These are phyloP conservation scores for Rhysida immarginata DNA, from an alignment of 1,140 invertebrate species.

Conservation along the genomic window DNA sequence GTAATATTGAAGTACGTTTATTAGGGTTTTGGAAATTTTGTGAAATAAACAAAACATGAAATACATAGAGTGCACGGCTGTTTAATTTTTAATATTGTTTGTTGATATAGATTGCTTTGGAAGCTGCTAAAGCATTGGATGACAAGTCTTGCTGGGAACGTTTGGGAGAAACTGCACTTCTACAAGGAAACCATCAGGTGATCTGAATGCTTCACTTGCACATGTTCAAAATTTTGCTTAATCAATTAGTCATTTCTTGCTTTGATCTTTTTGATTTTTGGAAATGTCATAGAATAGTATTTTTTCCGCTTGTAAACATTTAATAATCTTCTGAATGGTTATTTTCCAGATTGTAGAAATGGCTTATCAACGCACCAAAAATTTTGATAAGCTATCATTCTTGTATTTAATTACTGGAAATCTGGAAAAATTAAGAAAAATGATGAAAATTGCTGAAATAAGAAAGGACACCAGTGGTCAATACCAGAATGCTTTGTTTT, in stretches of 20 bases:
- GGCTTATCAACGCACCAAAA: constrained; percentile 98
- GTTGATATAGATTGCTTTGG: constrained; percentile 40
- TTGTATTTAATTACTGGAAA: constrained; percentile 97
- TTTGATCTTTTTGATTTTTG: too few relatives aligned
- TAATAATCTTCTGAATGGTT: too few relatives aligned
- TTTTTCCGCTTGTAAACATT: too few relatives aligned
- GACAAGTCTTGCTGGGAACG: constrained; percentile 92
- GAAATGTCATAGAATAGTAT: too few relatives aligned
- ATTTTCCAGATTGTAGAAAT: constrained; percentile 88
- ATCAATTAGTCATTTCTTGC: background rate
- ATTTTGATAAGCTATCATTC: constrained; percentile 97
- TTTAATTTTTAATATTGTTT: background rate
- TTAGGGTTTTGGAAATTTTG: too few relatives aligned
- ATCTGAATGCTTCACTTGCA: constrained; percentile 9
- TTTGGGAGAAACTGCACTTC: constrained; percentile 81
- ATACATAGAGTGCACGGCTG: background rate
- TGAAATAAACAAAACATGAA: too few relatives aligned
- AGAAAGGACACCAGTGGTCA: constrained; percentile 89
- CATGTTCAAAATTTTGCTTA: background rate
- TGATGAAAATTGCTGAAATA: constrained; percentile 98
- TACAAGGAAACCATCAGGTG: constrained; percentile 89
- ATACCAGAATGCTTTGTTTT: constrained; percentile 81
- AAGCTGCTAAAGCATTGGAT: constrained; percentile 86
- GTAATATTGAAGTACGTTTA: constrained; percentile 84
- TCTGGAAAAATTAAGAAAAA: constrained; percentile 91